Evolutionary conservation across 2,113 vertebrate species (phyloP).

Genomic region (Saguinus midas): DNA sequence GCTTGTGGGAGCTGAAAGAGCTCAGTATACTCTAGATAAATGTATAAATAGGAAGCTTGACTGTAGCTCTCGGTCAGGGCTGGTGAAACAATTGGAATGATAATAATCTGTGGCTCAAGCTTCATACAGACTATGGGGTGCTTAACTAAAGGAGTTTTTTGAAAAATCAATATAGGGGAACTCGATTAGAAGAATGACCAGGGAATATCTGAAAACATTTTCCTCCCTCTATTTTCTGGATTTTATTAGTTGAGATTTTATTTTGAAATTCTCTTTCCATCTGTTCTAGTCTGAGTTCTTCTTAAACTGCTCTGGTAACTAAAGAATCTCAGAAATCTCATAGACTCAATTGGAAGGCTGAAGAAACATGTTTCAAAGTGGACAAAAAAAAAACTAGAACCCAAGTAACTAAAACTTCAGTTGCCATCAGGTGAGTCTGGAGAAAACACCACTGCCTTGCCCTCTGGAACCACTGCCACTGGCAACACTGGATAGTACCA

Average conservation of each 20-base stretch:
- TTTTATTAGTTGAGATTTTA: neutral
- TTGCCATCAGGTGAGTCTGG: neutral
- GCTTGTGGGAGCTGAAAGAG: neutral
- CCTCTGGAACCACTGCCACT: neutral
- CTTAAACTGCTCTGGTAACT: neutral
- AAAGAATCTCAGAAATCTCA: neutral
- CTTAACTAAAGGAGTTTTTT: neutral
- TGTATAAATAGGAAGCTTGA: slow-evolving; percentile 59
- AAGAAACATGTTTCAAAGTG: neutral
- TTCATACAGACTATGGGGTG: neutral
- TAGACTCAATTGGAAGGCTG: neutral
- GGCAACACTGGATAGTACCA: neutral
- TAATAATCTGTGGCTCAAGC: neutral
- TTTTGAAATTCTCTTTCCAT: slow-evolving; percentile 28
- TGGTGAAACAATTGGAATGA: neutral
- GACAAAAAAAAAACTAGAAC: neutral
- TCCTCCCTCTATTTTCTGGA: neutral
- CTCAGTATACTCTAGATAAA: neutral
- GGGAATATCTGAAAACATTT: neutral
- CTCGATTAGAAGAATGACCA: neutral
- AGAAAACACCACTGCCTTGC: neutral
- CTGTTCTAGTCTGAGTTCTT: neutral
- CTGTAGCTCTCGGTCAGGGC: neutral
- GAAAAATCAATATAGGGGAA: neutral
- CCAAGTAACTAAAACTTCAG: neutral